Base-by-base conservation (phyloP, 2,113 vertebrate genomes). In the Arvicanthis niloticus region DNA sequence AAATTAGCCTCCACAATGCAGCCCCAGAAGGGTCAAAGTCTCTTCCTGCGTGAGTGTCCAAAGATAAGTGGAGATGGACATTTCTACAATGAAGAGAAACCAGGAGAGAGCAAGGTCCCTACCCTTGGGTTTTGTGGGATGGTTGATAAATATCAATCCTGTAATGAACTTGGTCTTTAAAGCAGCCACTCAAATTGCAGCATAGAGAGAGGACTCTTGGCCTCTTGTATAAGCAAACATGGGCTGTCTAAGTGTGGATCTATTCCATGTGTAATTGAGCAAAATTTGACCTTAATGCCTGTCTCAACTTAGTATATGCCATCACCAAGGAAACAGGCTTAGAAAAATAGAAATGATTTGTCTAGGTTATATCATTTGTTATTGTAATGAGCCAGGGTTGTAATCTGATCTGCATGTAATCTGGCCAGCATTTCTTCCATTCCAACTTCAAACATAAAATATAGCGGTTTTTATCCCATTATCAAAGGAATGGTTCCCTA, bases 271-370 rank as follows among this genome's bases (percentile, higher is more conserved):
- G n/a, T 4, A 77, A 51, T 91, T 77, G 67, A 87, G 51, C 91
- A 76, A 62, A 10, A 58, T 96, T 88, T 95, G 91, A 87, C 82
- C 93, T 94, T 58, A 85, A 78, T 42, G 48, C 56, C 60, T 87
- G 53, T 31, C 24, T 26, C 62, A 93, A 91, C 22, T 29, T 89
- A 48, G 17, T 51, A 68, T 5, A 68, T 53, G 80, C 70, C 40
- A 87, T 94, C 68, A 77, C 56, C 91, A 91, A 96, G 62, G 53
- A 96, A 91, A 97, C 51, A 93, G 60, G 37, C 26, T 29, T 29
- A 68, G 91, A 65, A 91, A 91, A 91, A 75, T 45, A 9, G 70
- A 89, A 92, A 60, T 84, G 6, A 48, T 77, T 94, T 94, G 42
- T 51, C 62, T 60, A 75, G 17, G 40, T 87, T 45, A 80, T 84